Percentiles rank a stretch among this genome's conserved stretches.
phyloP scores from a whole-genome alignment of 2,113 vertebrate genomes.

The Triplophysa dalaica region DNA sequence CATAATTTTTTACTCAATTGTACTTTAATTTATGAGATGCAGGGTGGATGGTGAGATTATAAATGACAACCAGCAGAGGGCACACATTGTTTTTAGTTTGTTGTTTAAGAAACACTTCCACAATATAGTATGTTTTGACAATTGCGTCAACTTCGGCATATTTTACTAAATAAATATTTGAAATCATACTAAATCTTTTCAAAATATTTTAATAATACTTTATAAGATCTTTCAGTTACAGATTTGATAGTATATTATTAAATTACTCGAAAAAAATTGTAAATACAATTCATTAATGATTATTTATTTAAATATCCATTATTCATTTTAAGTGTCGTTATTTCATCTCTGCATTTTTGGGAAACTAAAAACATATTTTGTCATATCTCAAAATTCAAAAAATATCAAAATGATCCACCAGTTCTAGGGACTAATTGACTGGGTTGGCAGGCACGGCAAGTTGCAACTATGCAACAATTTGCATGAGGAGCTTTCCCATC shows the following conservation, averaged over 20 bases:
- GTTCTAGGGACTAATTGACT: slow-evolving; percentile 19
- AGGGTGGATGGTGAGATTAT: neutral
- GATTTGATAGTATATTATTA: too few species aligned
- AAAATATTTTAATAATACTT: neutral
- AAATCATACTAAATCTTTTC: neutral
- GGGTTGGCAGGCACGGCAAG: slow-evolving; percentile 52
- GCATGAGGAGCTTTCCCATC: slow-evolving; percentile 53
- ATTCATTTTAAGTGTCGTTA: neutral
- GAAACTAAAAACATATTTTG: too few species aligned
- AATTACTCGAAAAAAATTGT: too few species aligned
- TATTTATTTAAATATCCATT: neutral
- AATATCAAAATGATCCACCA: slow-evolving; percentile 39
- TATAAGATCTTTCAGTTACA: too few species aligned
- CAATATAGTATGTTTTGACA: too few species aligned
- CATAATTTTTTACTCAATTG: neutral
- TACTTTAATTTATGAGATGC: neutral
- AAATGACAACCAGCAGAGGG: slow-evolving; percentile 32
- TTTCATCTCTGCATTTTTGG: neutral
- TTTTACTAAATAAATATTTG: neutral
- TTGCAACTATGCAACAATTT: slow-evolving; percentile 55
- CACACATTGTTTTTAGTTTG: neutral
- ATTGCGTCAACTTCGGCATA: neutral
- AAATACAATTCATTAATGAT: too few species aligned
- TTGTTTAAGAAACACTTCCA: neutral
- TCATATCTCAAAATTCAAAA: neutral